Evolutionary conservation across 2,888 invertebrate species (phyloP).

Genomic region (Andrena trimmerana): DNA sequence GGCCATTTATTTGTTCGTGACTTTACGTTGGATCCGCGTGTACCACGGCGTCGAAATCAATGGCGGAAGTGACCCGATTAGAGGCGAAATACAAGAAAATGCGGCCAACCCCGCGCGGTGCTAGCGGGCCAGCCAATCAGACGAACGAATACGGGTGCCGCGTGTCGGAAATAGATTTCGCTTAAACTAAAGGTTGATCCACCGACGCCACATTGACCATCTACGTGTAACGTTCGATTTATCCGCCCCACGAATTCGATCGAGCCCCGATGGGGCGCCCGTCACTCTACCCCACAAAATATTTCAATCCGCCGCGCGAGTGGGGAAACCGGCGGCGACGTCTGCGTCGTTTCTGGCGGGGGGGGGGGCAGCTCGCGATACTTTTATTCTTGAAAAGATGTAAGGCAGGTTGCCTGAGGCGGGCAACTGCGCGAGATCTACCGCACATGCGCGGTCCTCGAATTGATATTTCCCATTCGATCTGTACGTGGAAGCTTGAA

Average conservation of each 20-base stretch:
- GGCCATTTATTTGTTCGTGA: constrained; percentile 59
- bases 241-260: constrained; percentile 29
- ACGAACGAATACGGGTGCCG: constrained; percentile 77
- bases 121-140: constrained; percentile 79
- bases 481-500: neutral
- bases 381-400: too few relatives aligned
- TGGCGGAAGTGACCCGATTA: constrained; percentile 84
- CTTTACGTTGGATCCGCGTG: constrained; percentile 36
- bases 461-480: neutral
- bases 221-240: constrained; percentile 60
- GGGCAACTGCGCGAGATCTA: neutral
- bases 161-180: constrained; percentile 83
- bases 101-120: constrained; percentile 80
- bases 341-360: neutral
- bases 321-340: neutral
- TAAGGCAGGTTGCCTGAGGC: neutral
- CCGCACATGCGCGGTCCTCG: too few relatives aligned
- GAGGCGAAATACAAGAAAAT: constrained; percentile 81
- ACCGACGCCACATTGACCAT: constrained; percentile 68
- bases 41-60: constrained; percentile 68
- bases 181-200: constrained; percentile 79
- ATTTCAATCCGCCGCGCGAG: constrained; percentile 9
- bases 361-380: too few relatives aligned
- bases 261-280: neutral
- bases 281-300: neutral